Evolutionary conservation across 2,888 invertebrate species (phyloP).

Genomic region (Eremobia ochroleuca): DNA sequence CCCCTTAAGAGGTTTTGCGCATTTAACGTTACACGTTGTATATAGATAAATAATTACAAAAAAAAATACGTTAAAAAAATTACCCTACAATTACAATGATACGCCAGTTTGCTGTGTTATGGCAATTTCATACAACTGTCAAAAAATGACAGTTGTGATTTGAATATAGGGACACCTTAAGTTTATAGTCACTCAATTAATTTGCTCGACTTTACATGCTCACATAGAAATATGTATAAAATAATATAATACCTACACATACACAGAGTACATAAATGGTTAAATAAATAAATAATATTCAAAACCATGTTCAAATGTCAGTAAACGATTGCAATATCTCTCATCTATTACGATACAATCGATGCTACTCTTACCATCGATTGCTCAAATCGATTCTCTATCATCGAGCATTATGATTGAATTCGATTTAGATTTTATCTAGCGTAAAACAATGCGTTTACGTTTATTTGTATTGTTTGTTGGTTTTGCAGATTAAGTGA

Average conservation of each 20-base stretch:
- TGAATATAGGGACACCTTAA: neutral
- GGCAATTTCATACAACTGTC: neutral
- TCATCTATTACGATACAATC: slow-evolving; percentile 48
- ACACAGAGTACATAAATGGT: neutral
- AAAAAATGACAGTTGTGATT: neutral
- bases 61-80: neutral
- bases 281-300: slow-evolving; percentile 7
- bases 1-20: too few species aligned
- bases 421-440: slow-evolving; percentile 44
- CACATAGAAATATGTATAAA: neutral
- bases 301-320: slow-evolving; percentile 21
- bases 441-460: slow-evolving; percentile 30
- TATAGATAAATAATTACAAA: neutral
- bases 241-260: neutral
- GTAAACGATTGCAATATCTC: slow-evolving; percentile 53
- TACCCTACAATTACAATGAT: neutral
- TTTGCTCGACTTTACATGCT: neutral
- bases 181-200: neutral
- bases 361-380: slow-evolving; percentile 45
- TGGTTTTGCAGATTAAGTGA: slow-evolving; percentile 18
- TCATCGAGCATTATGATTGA: slow-evolving; percentile 38
- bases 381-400: slow-evolving; percentile 53
- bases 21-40: too few species aligned
- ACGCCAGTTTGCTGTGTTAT: neutral
- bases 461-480: slow-evolving; percentile 19